These are phyloP conservation scores for Bellardia pandia DNA, from an alignment of 2,888 invertebrate species.

Conservation along the genomic window DNA sequence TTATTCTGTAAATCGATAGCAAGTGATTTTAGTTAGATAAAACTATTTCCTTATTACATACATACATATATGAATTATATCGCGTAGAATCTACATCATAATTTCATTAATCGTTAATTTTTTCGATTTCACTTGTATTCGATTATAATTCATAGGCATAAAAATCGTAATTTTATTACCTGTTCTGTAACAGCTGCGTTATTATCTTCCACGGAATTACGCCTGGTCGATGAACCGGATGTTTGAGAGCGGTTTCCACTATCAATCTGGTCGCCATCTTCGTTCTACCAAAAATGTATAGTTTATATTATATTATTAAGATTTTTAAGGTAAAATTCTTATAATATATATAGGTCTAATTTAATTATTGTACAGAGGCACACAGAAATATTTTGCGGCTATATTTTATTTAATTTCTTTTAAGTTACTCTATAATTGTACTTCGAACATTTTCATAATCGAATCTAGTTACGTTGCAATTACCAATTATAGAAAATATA, in stretches of 20 bases:
- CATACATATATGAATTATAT: too few species aligned
- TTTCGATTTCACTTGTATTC: background rate
- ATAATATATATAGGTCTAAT: background rate
- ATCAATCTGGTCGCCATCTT: conserved; percentile 83
- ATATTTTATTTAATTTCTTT: too few species aligned
- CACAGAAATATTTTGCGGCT: too few species aligned
- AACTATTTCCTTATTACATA: too few species aligned
- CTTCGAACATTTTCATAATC: too few species aligned
- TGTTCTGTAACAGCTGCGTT: conserved; percentile 82
- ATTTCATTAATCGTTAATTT: background rate
- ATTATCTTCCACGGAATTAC: conserved; percentile 83
- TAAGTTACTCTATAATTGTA: too few species aligned
- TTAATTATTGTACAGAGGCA: background rate
- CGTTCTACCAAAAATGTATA: conserved; percentile 77
- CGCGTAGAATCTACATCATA: too few species aligned
- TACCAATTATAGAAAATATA: too few species aligned
- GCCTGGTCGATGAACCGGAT: conserved; percentile 83
- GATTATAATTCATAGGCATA: background rate
- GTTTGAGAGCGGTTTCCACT: conserved; percentile 83
- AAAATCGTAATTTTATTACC: conserved; percentile 75
- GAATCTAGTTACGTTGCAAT: too few species aligned
- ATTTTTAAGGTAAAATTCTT: background rate
- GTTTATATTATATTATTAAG: background rate
- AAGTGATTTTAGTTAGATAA: too few species aligned
- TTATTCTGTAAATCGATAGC: too few species aligned